Percentiles rank a stretch among this genome's conserved stretches.
Conservation (phyloP, 53 echinoderm and acorn worm species). For the Crossaster papposus region DNA sequence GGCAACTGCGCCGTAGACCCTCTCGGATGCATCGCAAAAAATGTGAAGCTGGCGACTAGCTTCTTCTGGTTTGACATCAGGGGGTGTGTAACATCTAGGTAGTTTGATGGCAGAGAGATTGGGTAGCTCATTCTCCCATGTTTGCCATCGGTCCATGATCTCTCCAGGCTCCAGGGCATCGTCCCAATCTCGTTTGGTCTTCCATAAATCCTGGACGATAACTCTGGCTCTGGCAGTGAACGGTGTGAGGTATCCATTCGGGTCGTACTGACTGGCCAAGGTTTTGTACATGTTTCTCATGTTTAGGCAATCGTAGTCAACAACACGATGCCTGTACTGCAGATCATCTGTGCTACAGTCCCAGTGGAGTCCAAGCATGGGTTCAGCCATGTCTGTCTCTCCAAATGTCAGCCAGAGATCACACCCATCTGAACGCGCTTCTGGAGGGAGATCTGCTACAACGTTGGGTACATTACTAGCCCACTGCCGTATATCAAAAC, state of each 20-base stretch:
- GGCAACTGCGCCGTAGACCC: neutral
- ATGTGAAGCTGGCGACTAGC: neutral
- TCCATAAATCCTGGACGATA: slow-evolving; percentile 43
- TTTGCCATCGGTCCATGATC: slow-evolving; percentile 24
- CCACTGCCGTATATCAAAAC: slow-evolving; percentile 59
- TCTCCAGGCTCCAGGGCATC: slow-evolving; percentile 8
- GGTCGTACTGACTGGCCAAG: slow-evolving; percentile 46
- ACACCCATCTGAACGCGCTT: slow-evolving; percentile 42
- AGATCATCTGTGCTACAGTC: slow-evolving; percentile 37
- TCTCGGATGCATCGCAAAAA: slow-evolving; percentile 4
- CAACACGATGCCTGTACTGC: slow-evolving; percentile 26
- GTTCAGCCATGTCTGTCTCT: slow-evolving; percentile 34
- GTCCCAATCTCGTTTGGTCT: slow-evolving; percentile 21
- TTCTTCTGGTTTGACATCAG: neutral
- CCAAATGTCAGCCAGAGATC: slow-evolving; percentile 21
- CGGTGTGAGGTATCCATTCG: slow-evolving; percentile 20
- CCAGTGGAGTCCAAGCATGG: slow-evolving; percentile 48
- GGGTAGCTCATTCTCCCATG: slow-evolving; percentile 40
- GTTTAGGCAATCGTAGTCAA: slow-evolving; percentile 21
- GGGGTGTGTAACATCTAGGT: slow-evolving; percentile 39
- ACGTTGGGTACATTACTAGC: slow-evolving; percentile 15
- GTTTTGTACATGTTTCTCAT: slow-evolving; percentile 43
- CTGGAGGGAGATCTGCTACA: slow-evolving; percentile 38
- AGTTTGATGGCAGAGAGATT: slow-evolving; percentile 27
- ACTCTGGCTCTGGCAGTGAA: slow-evolving; percentile 34